Conservation (phyloP, 2,888 invertebrate species). For the Saturnia pavonia region DNA sequence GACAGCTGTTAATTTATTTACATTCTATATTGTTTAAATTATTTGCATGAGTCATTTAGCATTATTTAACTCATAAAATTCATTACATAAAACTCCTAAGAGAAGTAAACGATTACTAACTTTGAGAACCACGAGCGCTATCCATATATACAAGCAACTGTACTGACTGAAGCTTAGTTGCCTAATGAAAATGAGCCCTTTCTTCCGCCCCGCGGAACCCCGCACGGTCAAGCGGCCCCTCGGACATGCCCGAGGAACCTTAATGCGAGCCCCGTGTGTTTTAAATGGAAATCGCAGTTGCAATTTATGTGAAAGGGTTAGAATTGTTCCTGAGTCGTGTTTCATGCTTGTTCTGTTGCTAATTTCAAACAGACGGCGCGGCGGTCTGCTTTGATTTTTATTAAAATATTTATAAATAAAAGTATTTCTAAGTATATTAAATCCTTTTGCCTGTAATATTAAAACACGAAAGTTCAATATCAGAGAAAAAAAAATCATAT, state of each 20-base stretch:
- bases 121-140: slow-evolving; percentile 49
- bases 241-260: slow-evolving; percentile 57
- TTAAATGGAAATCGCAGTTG: slow-evolving; percentile 74
- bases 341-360: slow-evolving; percentile 51
- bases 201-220: slow-evolving; percentile 58
- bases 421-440: neutral
- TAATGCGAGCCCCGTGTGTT: slow-evolving; percentile 64
- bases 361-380: slow-evolving; percentile 19
- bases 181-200: slow-evolving; percentile 81
- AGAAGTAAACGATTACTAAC: slow-evolving; percentile 29
- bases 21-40: too few relatives aligned
- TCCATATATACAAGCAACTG: slow-evolving; percentile 61
- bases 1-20: too few relatives aligned
- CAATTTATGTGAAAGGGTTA: slow-evolving; percentile 78
- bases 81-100: neutral
- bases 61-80: too few relatives aligned
- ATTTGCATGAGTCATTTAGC: too few relatives aligned
- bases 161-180: slow-evolving; percentile 58
- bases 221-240: slow-evolving; percentile 61
- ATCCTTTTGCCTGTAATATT: neutral
- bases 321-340: slow-evolving; percentile 60
- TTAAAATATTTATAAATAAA: slow-evolving; percentile 27
- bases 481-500: neutral
- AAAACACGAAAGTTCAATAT: neutral
- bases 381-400: slow-evolving; percentile 17